Evolutionary conservation across 2,797 vertebrate species (phyloP).

Genomic region (Orientallactaga sibirica): DNA sequence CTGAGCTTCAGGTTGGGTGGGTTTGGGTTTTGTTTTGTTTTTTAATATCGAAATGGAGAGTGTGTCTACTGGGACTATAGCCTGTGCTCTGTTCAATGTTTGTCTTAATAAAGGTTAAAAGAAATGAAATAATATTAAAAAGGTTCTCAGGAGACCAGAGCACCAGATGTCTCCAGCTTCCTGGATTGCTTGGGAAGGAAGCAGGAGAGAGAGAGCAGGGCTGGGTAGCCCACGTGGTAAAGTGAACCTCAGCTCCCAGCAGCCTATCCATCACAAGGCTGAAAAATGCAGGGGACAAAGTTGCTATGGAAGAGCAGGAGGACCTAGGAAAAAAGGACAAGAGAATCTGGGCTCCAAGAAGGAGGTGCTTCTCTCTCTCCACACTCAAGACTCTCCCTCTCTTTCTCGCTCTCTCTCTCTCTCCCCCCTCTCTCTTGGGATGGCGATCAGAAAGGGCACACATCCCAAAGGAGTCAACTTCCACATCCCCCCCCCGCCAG

Average conservation of each 20-base stretch:
- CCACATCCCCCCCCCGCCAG: not conserved
- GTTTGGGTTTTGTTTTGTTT: constrained; percentile 81
- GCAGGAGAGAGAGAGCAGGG: not conserved
- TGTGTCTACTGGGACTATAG: constrained; percentile 79
- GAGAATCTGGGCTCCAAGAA: not conserved
- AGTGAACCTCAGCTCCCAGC: not conserved
- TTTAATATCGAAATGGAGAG: constrained; percentile 83
- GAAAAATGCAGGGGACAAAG: constrained; percentile 36
- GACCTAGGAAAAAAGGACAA: not conserved
- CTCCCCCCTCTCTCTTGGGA: not conserved
- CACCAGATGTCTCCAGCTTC: constrained; percentile 70
- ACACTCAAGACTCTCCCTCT: not conserved
- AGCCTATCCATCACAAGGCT: not conserved
- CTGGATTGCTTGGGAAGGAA: constrained; percentile 1
- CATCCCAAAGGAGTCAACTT: not conserved
- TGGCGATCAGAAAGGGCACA: fast-evolving
- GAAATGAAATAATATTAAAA: constrained; percentile 86
- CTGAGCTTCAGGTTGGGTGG: constrained; percentile 76
- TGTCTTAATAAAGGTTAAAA: constrained; percentile 86
- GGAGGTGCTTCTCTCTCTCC: not conserved
- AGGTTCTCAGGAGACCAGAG: constrained; percentile 75
- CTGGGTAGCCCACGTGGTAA: not conserved
- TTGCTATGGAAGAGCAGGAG: not conserved
- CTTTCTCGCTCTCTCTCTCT: too few species aligned
- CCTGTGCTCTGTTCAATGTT: constrained; percentile 81